Conservation (phyloP, 2,797 vertebrate genomes). For the Psittacula derbiana region DNA sequence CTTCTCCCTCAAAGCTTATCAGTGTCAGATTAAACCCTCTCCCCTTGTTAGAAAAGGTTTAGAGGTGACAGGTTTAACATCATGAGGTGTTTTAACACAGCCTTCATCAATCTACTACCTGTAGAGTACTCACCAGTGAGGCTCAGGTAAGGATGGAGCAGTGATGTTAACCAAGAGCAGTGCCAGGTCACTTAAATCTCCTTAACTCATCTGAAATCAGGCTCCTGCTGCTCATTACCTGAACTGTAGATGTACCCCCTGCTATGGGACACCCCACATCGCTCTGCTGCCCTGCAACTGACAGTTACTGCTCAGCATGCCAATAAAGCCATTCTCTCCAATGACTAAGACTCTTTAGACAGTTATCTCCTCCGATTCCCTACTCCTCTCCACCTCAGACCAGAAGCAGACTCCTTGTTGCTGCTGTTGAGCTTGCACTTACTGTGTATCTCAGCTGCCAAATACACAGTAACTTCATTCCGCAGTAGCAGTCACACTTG, state of each 20-base stretch:
- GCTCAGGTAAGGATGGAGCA: fast-evolving
- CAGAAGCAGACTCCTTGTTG: fast-evolving
- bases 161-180: neutral
- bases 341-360: neutral
- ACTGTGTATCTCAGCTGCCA: neutral
- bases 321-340: neutral
- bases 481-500: neutral
- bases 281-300: neutral
- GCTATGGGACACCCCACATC: neutral
- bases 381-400: neutral
- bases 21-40: neutral
- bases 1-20: neutral
- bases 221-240: neutral
- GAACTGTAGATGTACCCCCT: neutral
- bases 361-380: neutral
- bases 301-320: neutral
- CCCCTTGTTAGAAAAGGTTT: neutral
- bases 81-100: fast-evolving
- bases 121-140: neutral
- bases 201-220: neutral
- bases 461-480: neutral
- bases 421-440: neutral
- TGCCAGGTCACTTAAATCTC: neutral
- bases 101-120: neutral
- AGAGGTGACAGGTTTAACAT: neutral